Base-by-base conservation (phyloP, 2,113 vertebrate genomes). In the Lanius collurio region DNA sequence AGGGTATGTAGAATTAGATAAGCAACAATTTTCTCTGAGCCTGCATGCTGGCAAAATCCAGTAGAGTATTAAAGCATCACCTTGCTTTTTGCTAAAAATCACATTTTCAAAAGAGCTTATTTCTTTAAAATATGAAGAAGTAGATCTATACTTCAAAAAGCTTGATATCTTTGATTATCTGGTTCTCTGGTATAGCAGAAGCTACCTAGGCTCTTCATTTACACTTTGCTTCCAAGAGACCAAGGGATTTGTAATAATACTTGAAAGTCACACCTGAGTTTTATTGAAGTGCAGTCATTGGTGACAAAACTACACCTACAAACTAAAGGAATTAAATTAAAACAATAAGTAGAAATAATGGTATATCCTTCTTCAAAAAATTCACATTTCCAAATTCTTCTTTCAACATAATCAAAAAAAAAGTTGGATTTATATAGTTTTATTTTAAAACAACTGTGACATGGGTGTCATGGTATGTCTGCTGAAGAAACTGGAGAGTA, bases 1-100 rank as follows among this genome's bases (percentile, higher is more conserved):
- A 69, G 79, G 76, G 47, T 81, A 89, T 88, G 35, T 87, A 83
- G 84, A 94, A 90, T 90, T 81, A 93, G 92, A 90, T 83, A 95
- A 95, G 79, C 64, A 93, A 93, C 56, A 74, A 68, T 89, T 91
- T 94, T 89, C 64, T 86, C 49, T 67, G 28, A 77, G 75, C 26
- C 62, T 74, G 35, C 30, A 55, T 17, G 21, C 50, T 69, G 50
- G 52, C 21, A 74, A 95, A 90, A 80, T 41, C 44, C 63, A 63
- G 59, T 17, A 49, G 16, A 79, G n/a, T 62, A 64, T 63, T 73
- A 90, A 57, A 85, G 23, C 15, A 83, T 46, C 50, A 90, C 7
- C 20, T 17, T 3, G 1, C 1, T 64, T 79, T 84, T 67, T 68
- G 5, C n/a, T 57, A 70, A 89, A 93, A 67, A 24, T 7, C 15